These are phyloP conservation scores for Lochmaea crataegi DNA, from an alignment of 2,888 invertebrate species.

Conservation along the genomic window DNA sequence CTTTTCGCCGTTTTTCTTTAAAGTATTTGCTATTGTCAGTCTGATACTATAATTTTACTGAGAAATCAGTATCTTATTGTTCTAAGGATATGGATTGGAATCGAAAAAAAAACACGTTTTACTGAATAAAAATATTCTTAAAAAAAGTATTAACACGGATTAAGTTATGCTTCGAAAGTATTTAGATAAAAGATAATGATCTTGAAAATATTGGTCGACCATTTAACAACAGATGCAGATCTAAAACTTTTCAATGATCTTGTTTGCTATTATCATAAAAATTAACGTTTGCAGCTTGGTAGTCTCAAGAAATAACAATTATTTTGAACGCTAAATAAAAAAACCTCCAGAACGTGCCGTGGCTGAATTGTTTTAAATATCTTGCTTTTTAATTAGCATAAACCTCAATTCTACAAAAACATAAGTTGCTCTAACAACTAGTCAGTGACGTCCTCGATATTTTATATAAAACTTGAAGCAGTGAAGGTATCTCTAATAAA, in stretches of 20 bases:
- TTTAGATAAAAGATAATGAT: neutral
- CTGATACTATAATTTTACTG: too few species aligned
- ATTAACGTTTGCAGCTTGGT: conserved; percentile 2
- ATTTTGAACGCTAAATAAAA: conserved; percentile 1
- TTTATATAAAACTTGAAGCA: too few species aligned
- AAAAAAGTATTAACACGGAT: neutral
- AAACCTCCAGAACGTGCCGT: conserved; percentile 13
- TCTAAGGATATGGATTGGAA: too few species aligned
- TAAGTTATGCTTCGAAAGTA: neutral
- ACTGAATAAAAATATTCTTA: too few species aligned
- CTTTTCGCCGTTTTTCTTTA: too few species aligned
- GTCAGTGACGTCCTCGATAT: conserved; percentile 8
- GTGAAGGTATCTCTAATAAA: too few species aligned
- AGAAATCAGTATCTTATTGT: too few species aligned
- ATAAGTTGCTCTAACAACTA: conserved; percentile 22
- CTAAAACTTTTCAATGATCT: conserved; percentile 1
- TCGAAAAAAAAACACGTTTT: too few species aligned
- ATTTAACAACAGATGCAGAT: conserved; percentile 15
- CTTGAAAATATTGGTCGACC: neutral
- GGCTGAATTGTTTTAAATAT: conserved; percentile 18
- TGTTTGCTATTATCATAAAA: conserved; percentile 11
- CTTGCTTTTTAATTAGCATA: conserved; percentile 23
- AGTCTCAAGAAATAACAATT: neutral
- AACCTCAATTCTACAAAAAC: conserved; percentile 23
- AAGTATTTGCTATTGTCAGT: too few species aligned